These are phyloP conservation scores for Cyaniris semiargus DNA, from an alignment of 2,888 invertebrate genomes.

Conservation along the genomic window DNA sequence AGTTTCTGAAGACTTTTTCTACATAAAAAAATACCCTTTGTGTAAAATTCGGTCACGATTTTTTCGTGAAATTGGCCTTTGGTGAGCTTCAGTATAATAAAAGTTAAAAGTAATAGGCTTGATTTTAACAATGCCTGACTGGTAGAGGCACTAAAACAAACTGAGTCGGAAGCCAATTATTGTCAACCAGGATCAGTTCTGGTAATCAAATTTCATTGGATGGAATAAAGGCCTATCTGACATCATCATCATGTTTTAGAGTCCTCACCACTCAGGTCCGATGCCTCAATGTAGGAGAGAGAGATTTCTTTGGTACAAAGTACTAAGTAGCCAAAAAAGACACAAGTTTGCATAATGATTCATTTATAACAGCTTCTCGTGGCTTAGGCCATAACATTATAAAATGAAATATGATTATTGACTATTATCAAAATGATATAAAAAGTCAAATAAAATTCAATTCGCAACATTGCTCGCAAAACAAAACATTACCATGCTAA, in stretches of 20 bases:
- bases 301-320: too few species aligned
- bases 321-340: too few species aligned
- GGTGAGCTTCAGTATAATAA: background rate
- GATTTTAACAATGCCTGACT: slow-evolving; percentile 13
- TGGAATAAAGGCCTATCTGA: background rate
- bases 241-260: background rate
- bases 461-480: background rate
- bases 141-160: slow-evolving; percentile 8
- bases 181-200: slow-evolving; percentile 1
- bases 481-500: slow-evolving; percentile 21
- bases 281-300: too few species aligned
- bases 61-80: background rate
- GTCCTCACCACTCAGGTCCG: background rate
- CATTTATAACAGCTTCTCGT: too few species aligned
- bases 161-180: slow-evolving; percentile 12
- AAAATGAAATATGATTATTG: background rate
- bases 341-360: too few species aligned
- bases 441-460: slow-evolving; percentile 19
- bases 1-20: background rate
- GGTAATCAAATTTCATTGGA: slow-evolving; percentile 2
- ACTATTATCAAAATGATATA: background rate
- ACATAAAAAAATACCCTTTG: background rate
- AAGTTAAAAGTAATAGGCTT: slow-evolving; percentile 1
- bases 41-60: background rate
- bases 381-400: background rate